Evolutionary conservation across 2,113 vertebrate species (phyloP).

Genomic region (Oreochromis tanganicae): DNA sequence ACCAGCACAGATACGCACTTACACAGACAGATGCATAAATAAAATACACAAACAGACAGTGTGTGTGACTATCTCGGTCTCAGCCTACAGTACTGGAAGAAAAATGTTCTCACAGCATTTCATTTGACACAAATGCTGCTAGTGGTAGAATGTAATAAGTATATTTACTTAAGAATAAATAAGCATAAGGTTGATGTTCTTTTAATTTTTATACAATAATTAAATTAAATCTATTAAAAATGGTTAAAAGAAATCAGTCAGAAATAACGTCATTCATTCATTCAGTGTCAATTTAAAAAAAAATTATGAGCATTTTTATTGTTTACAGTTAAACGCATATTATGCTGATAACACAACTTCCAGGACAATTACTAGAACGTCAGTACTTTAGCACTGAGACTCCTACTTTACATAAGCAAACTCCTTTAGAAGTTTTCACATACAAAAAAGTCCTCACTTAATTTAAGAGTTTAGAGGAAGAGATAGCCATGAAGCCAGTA

Average conservation of each 20-base stretch:
- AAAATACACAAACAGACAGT: not conserved
- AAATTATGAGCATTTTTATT: not conserved
- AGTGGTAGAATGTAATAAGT: not conserved
- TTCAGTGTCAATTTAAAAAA: not conserved
- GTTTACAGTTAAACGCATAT: not conserved
- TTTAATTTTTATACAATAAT: not conserved
- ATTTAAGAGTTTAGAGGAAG: not conserved
- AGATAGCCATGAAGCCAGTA: conserved; percentile 1
- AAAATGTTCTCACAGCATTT: not conserved
- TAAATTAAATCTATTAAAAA: not conserved
- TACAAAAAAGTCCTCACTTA: not conserved
- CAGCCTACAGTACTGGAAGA: not conserved
- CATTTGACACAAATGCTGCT: not conserved
- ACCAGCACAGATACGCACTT: not conserved
- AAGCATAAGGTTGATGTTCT: not conserved
- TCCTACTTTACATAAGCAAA: not conserved
- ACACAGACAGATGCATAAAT: not conserved
- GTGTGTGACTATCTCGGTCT: not conserved
- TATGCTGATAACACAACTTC: not conserved
- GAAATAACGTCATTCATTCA: fast-evolving
- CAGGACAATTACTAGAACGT: not conserved
- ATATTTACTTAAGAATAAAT: not conserved
- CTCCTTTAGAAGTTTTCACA: not conserved
- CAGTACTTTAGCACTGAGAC: not conserved
- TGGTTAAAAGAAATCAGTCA: not conserved